Percentiles rank a stretch among this genome's conserved stretches.
Conservation (phyloP, 2,888 invertebrate genomes). For the Lypha dubia region DNA sequence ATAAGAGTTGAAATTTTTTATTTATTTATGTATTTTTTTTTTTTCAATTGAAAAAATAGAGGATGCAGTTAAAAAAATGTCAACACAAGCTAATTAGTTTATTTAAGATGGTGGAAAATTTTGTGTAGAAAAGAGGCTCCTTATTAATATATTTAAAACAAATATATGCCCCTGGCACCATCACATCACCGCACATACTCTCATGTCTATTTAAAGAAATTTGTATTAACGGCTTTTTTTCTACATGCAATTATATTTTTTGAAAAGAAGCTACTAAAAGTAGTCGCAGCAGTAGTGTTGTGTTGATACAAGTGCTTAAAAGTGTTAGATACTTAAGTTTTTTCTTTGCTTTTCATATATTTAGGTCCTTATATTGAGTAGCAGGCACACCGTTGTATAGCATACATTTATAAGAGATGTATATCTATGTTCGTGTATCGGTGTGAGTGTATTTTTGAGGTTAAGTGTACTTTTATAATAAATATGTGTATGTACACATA, state of each 20-base stretch:
- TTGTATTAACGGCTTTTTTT: constrained; percentile 47
- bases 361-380: constrained; percentile 67
- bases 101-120: constrained; percentile 76
- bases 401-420: constrained; percentile 49
- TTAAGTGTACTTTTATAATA: constrained; percentile 75
- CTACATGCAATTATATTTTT: constrained; percentile 18
- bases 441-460: constrained; percentile 68
- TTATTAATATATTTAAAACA: constrained; percentile 67
- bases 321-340: constrained; percentile 70
- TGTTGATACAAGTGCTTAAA: constrained; percentile 51
- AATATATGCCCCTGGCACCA: constrained; percentile 10
- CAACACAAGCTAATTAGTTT: constrained; percentile 76
- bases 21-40: too few species aligned
- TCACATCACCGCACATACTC: background rate
- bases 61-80: constrained; percentile 61
- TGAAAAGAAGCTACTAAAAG: constrained; percentile 62
- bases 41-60: constrained; percentile 15
- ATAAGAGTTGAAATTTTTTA: constrained; percentile 40
- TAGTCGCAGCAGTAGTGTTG: constrained; percentile 47
- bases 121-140: constrained; percentile 62
- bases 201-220: constrained; percentile 59
- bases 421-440: constrained; percentile 3
- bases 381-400: constrained; percentile 40
- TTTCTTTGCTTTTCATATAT: constrained; percentile 46
- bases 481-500: constrained; percentile 38